phyloP scores from a whole-genome alignment of 2,888 invertebrate genomes.

The Meloe dianella region DNA sequence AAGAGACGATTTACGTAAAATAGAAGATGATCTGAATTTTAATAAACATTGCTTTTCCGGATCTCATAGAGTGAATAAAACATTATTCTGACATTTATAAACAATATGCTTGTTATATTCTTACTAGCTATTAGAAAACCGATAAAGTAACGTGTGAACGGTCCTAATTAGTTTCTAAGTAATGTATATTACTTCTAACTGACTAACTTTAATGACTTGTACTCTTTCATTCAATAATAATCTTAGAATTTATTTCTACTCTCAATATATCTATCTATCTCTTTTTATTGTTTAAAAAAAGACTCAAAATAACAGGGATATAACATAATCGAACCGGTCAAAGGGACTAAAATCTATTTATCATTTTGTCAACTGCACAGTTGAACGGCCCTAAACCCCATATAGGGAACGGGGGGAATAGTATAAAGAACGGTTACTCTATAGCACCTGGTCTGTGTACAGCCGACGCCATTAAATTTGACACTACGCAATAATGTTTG shows the following conservation, averaged over 20 bases:
- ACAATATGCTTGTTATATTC: constrained; percentile 25
- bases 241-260: constrained; percentile 24
- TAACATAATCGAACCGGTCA: constrained; percentile 46
- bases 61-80: constrained; percentile 30
- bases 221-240: constrained; percentile 22
- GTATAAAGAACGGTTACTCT: constrained; percentile 51
- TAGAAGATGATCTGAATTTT: constrained; percentile 5
- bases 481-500: constrained; percentile 29
- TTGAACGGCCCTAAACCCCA: constrained; percentile 45
- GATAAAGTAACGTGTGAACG: constrained; percentile 46
- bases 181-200: constrained; percentile 26
- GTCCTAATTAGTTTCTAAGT: constrained; percentile 43
- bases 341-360: constrained; percentile 49
- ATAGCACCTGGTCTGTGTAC: constrained; percentile 55
- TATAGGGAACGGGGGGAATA: constrained; percentile 42
- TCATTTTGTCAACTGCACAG: constrained; percentile 53
- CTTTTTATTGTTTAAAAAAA: constrained; percentile 13
- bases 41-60: constrained; percentile 31
- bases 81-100: constrained; percentile 26
- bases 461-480: constrained; percentile 49
- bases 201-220: constrained; percentile 26
- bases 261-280: background rate
- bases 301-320: constrained; percentile 24
- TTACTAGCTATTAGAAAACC: constrained; percentile 18
- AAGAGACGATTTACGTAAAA: constrained; percentile 9